Percentiles rank a stretch among this genome's conserved stretches.
These are phyloP conservation scores for Novumbra hubbsi DNA, from an alignment of 2,797 vertebrate genomes.

Conservation along the genomic window DNA sequence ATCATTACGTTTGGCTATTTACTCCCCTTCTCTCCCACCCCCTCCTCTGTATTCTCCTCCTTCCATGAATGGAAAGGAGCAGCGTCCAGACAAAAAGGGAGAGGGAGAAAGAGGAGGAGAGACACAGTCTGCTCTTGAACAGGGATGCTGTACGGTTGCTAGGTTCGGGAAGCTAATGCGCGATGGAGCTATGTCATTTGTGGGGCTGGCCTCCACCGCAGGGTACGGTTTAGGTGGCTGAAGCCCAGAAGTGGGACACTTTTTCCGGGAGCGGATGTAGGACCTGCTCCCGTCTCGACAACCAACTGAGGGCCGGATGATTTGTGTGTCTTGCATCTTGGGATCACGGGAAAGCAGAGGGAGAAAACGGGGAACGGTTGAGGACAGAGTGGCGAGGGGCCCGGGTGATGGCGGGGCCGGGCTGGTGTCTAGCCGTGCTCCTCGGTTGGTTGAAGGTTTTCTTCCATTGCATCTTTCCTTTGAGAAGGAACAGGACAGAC, in stretches of 20 bases:
- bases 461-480: slow-evolving; percentile 84
- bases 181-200: slow-evolving; percentile 9
- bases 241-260: slow-evolving; percentile 11
- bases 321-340: neutral
- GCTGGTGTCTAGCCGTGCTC: slow-evolving; percentile 84
- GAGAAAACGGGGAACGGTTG: slow-evolving; percentile 12
- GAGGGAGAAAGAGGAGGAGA: slow-evolving; percentile 15
- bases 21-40: slow-evolving; percentile 51
- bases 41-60: slow-evolving; percentile 32
- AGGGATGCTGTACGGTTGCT: slow-evolving; percentile 44
- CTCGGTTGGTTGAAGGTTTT: slow-evolving; percentile 86
- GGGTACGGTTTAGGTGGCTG: slow-evolving; percentile 11
- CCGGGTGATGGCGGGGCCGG: slow-evolving; percentile 78
- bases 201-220: slow-evolving; percentile 7
- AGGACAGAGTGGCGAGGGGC: slow-evolving; percentile 28
- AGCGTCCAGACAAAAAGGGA: slow-evolving; percentile 55
- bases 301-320: neutral
- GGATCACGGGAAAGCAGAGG: slow-evolving; percentile 18
- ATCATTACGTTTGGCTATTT: slow-evolving; percentile 43
- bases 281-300: slow-evolving; percentile 8
- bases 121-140: neutral
- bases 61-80: slow-evolving; percentile 43
- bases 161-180: neutral
- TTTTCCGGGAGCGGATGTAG: slow-evolving; percentile 17
- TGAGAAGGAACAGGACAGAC: slow-evolving; percentile 68